These are phyloP conservation scores for Lepidochitona cinerea DNA, from an alignment of 2,888 invertebrate species.

Conservation along the genomic window DNA sequence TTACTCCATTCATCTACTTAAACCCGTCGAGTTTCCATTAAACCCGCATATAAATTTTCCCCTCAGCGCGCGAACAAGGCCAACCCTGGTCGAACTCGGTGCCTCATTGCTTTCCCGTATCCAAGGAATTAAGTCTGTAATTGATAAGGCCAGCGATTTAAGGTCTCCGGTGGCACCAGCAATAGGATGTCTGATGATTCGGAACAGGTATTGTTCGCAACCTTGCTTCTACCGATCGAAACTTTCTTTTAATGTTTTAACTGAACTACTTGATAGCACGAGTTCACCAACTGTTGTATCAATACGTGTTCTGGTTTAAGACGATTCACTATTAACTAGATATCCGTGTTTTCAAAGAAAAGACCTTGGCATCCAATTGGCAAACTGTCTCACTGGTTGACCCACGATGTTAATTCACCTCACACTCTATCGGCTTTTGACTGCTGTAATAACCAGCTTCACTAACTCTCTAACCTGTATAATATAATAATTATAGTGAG, in stretches of 20 bases:
- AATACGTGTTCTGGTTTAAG: no score
- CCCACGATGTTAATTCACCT: no score
- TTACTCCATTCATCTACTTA: background rate
- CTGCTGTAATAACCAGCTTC: background rate
- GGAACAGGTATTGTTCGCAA: background rate
- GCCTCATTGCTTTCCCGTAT: background rate
- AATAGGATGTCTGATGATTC: background rate
- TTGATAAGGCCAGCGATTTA: background rate
- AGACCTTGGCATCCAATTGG: no score
- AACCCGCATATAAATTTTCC: background rate
- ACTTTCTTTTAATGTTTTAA: no score
- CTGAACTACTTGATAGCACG: no score
- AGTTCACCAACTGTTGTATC: no score
- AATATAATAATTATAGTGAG: background rate
- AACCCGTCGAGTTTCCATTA: background rate
- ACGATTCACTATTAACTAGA: no score
- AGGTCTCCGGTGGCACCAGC: background rate
- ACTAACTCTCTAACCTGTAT: background rate
- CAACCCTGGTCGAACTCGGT: background rate
- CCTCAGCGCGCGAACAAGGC: background rate
- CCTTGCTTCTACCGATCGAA: background rate
- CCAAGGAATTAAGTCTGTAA: background rate
- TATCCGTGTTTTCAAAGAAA: no score
- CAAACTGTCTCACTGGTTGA: no score
- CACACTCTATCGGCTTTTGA: no score